Evolutionary conservation across 2,113 vertebrate genomes (phyloP).

Genomic region (Eulemur rufifrons): DNA sequence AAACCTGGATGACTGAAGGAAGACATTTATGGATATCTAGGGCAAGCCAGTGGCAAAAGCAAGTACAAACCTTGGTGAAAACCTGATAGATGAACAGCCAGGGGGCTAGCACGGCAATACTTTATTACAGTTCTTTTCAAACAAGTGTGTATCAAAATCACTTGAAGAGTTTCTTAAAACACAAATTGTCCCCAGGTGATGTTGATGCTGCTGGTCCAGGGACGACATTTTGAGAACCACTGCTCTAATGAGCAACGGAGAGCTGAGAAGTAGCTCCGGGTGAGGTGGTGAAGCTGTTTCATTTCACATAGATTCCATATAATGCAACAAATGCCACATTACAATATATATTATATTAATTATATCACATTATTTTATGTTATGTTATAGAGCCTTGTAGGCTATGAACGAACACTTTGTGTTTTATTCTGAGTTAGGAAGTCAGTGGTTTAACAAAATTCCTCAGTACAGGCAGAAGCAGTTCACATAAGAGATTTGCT

Average conservation of each 20-base stretch:
- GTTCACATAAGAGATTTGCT: not conserved
- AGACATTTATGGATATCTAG: not conserved
- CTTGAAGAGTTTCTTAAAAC: not conserved
- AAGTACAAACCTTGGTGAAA: not conserved
- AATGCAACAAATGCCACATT: not conserved
- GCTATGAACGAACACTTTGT: not conserved
- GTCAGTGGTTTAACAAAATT: not conserved
- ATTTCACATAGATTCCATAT: not conserved
- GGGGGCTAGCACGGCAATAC: not conserved
- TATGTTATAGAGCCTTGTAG: not conserved
- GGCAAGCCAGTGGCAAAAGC: not conserved
- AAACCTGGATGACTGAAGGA: not conserved
- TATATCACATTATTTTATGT: not conserved
- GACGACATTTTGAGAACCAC: not conserved
- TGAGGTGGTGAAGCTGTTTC: not conserved
- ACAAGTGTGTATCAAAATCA: not conserved
- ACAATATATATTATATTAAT: not conserved
- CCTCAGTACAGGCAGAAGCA: not conserved
- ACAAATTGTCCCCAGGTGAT: not conserved
- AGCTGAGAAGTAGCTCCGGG: not conserved
- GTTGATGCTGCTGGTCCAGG: not conserved
- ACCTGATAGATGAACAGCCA: not conserved
- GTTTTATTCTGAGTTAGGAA: conserved; percentile 16
- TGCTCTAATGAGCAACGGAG: not conserved
- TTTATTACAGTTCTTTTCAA: not conserved